These are phyloP conservation scores for Sminthurinus aureus DNA, from an alignment of 2,888 invertebrate species.

Conservation along the genomic window DNA sequence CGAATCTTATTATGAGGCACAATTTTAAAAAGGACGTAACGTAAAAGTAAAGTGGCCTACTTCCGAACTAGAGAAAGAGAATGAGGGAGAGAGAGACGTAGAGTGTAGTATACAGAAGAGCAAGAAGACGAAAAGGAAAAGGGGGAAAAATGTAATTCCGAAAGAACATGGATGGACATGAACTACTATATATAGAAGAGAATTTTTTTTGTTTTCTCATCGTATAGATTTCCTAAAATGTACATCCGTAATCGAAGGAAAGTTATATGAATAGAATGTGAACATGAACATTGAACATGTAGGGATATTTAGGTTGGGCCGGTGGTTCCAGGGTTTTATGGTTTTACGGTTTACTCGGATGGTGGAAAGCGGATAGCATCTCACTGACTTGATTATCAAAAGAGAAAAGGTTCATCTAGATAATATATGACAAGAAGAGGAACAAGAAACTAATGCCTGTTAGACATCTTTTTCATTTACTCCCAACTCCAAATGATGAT, in stretches of 20 bases:
- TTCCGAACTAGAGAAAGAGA: background rate
- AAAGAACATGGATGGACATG: background rate
- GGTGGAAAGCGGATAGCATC: background rate
- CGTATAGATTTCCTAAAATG: background rate
- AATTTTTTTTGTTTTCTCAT: background rate
- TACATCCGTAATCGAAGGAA: too few species aligned
- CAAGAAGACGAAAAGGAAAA: background rate
- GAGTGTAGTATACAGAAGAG: background rate
- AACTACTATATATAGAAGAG: background rate
- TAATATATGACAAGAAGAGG: constrained; percentile 21
- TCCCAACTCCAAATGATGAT: constrained; percentile 17
- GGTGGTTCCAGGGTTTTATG: background rate
- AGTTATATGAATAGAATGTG: too few species aligned
- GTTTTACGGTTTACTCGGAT: background rate
- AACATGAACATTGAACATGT: background rate
- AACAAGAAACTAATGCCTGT: background rate
- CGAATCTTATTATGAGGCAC: constrained; percentile 14
- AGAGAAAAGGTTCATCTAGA: background rate
- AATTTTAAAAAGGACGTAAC: constrained; percentile 19
- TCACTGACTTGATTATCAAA: background rate
- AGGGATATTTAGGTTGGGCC: background rate
- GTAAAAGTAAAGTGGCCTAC: constrained; percentile 11
- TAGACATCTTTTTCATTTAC: constrained; percentile 30
- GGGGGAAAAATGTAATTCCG: background rate
- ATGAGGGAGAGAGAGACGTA: background rate